Evolutionary conservation across 2,797 vertebrate genomes (phyloP), one percentile per base, ranked within the genome.

Genomic region (Eurystomus glaucurus): DNA sequence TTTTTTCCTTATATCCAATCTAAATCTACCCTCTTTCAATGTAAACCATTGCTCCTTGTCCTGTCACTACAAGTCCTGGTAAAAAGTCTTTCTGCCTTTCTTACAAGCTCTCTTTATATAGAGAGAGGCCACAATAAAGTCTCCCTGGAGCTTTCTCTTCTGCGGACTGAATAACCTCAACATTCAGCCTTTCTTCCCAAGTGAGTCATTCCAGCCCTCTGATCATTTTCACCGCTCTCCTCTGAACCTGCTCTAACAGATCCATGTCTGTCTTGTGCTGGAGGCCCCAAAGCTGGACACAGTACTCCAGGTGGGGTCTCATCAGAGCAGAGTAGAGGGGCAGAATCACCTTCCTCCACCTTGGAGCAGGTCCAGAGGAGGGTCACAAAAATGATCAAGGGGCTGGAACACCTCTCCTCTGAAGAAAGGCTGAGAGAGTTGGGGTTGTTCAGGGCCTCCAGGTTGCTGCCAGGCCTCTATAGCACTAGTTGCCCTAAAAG

Each of bases 271-370:
- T n/a, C 25, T 6, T 69, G 21, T 23, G 41, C 19, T 62, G 21
- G 5, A 6, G 10, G 2, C 23, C 1, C 46, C 19, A 61, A 17
- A 46, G 31, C 26, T 46, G 84, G 41, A 70, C 0, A 0, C 48
- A 39, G 46, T 18, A 12, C 22, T 37, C 5, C 41, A 65, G 9
- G 18, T 86, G 33, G 19, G 12, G 19, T 54, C 18, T 23, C 48
- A 61, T 19, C 1, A 1, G 26, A 77, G 26, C 6, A 0, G 37
- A 69, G 28, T 1, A 46, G 23, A 70, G 23, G 19, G 31, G 31
- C 31, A 57, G 31, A 57, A n/a, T n/a, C 31, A 57, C 54, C 31
- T 57, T 31, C 54, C 54, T 57, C 19, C 16, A 33, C 31, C 31
- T 57, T 14, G 19, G 31, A 57, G 18, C 20, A 57, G 4, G 54